Evolutionary conservation across 92 coral and sea anemone genomes (phyloP).

Genomic region (Virgularia gustaviana): DNA sequence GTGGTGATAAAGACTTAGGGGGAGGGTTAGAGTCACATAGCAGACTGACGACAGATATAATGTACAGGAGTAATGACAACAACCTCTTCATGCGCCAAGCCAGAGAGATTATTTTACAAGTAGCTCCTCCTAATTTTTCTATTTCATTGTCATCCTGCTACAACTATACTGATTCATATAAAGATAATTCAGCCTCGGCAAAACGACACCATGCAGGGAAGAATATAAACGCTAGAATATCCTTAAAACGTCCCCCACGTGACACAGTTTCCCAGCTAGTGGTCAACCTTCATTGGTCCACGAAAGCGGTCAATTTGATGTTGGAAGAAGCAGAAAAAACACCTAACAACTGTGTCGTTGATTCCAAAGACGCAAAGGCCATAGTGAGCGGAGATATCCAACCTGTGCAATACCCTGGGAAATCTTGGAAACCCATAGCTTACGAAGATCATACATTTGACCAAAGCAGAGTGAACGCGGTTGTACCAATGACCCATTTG

Average conservation of each 20-base stretch:
- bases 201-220: conserved; percentile 41
- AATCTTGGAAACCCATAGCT: conserved; percentile 2
- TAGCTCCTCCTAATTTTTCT: conserved; percentile 26
- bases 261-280: conserved; percentile 16
- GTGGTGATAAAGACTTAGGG: conserved; percentile 2
- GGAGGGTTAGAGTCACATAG: conserved; percentile 42
- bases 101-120: conserved; percentile 15
- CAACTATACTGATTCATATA: conserved; percentile 31
- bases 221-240: conserved; percentile 20
- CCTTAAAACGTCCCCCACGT: conserved; percentile 28
- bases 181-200: conserved; percentile 13
- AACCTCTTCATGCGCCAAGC: conserved; percentile 38
- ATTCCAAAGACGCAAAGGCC: conserved; percentile 45
- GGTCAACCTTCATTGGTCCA: conserved; percentile 45
- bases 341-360: conserved; percentile 24
- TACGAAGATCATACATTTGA: conserved; percentile 52
- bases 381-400: conserved; percentile 27
- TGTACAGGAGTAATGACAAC: conserved; percentile 7
- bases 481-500: conserved; percentile 47
- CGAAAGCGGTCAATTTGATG: conserved; percentile 31
- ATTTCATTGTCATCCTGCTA: conserved; percentile 49
- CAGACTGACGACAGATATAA: too few relatives aligned
- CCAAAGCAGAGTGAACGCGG: conserved; percentile 50
- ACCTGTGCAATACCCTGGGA: conserved; percentile 31
- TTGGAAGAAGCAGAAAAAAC: conserved; percentile 15